phyloP scores from a whole-genome alignment of 2,797 vertebrate genomes.

The Acanthurus lineatus region DNA sequence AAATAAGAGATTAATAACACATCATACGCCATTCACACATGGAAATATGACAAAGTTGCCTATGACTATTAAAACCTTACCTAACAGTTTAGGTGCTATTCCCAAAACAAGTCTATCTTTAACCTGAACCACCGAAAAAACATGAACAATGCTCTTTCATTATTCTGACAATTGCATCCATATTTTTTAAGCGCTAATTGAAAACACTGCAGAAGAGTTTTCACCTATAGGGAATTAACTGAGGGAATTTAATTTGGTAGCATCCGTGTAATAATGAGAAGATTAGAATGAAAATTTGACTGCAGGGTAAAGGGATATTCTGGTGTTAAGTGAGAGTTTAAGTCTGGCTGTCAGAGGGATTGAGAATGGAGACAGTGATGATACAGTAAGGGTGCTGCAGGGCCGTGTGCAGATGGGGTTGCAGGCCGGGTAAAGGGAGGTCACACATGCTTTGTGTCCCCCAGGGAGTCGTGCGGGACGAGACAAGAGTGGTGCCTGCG shows the following conservation, averaged over 20 bases:
- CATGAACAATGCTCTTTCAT: too few relatives aligned
- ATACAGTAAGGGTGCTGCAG: conserved; percentile 64
- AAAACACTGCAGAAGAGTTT: too few relatives aligned
- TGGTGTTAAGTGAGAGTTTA: conserved; percentile 29
- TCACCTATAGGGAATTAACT: background rate
- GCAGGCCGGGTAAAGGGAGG: conserved; percentile 67
- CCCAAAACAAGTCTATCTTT: too few relatives aligned
- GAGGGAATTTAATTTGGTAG: background rate
- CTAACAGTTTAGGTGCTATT: too few relatives aligned
- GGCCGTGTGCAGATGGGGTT: conserved; percentile 60
- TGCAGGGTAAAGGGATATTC: conserved; percentile 24
- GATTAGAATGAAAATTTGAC: conserved; percentile 13
- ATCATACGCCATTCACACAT: too few relatives aligned
- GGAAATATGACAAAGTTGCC: too few relatives aligned
- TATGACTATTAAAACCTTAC: too few relatives aligned
- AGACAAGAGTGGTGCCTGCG: conserved; percentile 79
- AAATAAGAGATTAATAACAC: too few relatives aligned
- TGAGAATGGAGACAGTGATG: conserved; percentile 60
- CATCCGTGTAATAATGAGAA: conserved; percentile 12
- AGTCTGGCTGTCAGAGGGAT: conserved; percentile 35
- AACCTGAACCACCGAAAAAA: too few relatives aligned
- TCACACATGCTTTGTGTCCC: conserved; percentile 81
- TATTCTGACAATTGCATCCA: too few relatives aligned
- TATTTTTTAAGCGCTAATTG: too few relatives aligned
- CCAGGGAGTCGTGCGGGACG: conserved; percentile 78